These are phyloP conservation scores for Arrhopalites spinosus DNA, from an alignment of 2,888 invertebrate genomes.

Conservation along the genomic window DNA sequence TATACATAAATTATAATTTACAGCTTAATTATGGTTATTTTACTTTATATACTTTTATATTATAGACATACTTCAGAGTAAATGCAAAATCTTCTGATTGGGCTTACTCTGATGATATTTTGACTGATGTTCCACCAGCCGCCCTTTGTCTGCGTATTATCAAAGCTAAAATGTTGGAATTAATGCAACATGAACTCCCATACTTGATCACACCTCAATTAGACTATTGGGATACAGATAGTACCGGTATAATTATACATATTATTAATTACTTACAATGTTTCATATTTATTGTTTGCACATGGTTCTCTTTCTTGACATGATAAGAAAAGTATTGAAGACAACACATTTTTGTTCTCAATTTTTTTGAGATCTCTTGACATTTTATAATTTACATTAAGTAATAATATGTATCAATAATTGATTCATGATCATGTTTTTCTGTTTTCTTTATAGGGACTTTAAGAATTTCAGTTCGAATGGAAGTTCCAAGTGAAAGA, in stretches of 20 bases:
- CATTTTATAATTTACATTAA: no score
- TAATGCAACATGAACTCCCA: conserved; percentile 83
- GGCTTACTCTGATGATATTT: conserved; percentile 69
- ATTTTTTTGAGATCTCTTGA: no score
- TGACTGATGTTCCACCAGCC: conserved; percentile 76
- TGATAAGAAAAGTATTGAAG: background rate
- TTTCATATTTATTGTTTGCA: background rate
- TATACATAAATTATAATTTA: no score
- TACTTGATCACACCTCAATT: conserved; percentile 72
- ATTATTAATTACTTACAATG: background rate
- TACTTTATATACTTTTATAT: conserved; percentile 49
- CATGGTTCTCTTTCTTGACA: background rate
- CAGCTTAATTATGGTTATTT: no score
- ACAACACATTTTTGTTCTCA: background rate
- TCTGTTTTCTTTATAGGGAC: conserved; percentile 59
- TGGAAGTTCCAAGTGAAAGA: conserved; percentile 69
- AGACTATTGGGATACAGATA: conserved; percentile 64
- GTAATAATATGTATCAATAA: no score
- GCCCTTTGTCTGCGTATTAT: conserved; percentile 75
- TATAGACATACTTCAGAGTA: conserved; percentile 70
- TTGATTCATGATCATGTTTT: no score
- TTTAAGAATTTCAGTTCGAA: conserved; percentile 65
- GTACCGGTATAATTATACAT: conserved; percentile 46
- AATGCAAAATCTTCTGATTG: conserved; percentile 71
- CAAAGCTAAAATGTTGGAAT: conserved; percentile 81